Conservation (phyloP, 2,797 vertebrate genomes). For the Sebastes kiyomatsui region DNA sequence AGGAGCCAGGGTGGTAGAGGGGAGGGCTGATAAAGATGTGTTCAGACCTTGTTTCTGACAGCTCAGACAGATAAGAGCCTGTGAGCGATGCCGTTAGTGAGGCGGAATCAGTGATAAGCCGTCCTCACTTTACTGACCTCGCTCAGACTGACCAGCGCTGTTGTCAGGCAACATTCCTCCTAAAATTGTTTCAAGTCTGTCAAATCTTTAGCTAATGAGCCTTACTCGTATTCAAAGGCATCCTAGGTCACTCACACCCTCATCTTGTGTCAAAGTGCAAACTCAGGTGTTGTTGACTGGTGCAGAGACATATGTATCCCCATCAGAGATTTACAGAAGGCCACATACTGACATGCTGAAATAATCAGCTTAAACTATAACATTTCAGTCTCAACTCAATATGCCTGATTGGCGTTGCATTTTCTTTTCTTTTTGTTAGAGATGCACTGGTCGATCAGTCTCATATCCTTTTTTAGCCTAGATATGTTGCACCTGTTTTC, state of each 20-base stretch:
- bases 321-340: neutral
- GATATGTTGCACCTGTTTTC: no score
- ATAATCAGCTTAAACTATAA: neutral
- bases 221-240: neutral
- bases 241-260: neutral
- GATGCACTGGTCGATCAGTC: no score
- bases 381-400: neutral
- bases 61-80: slow-evolving; percentile 55
- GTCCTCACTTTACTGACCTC: slow-evolving; percentile 17
- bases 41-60: slow-evolving; percentile 59
- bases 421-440: no score
- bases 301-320: no score
- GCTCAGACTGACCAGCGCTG: neutral
- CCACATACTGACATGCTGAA: neutral
- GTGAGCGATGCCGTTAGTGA: slow-evolving; percentile 34
- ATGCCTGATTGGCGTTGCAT: neutral
- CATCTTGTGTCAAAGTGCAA: neutral
- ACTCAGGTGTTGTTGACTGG: no score
- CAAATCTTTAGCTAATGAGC: neutral
- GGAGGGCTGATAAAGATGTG: slow-evolving; percentile 64
- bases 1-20: slow-evolving; percentile 41
- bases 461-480: no score
- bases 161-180: slow-evolving; percentile 9
- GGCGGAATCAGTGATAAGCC: slow-evolving; percentile 36
- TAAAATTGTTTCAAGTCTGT: neutral